Evolutionary conservation across 2,888 invertebrate genomes (phyloP), one percentile per base, ranked within the genome.

Genomic region (Chaetoderma sp.): DNA sequence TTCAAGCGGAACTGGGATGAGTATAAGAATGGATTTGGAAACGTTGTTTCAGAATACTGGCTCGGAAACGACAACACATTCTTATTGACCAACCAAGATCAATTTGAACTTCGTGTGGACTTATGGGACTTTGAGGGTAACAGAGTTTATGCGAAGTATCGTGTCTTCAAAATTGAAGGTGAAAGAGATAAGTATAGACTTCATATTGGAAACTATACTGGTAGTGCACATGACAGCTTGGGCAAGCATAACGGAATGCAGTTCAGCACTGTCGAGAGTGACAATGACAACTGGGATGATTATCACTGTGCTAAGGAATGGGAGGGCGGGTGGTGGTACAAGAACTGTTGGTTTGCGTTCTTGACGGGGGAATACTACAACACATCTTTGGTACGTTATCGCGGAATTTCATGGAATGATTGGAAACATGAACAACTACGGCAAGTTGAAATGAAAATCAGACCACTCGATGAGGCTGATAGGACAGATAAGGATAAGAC

Each of bases 251-350:
- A 95, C 86, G 90, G 91, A 56, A 94, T 95, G 93, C 91, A 93
- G 77, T 96, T 96, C 87, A 95, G 95, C 59, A 92, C 96, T 0
- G 91, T 93, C 59, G 96, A 96, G 84, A 91, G 91, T 49, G 96
- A 97, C 85, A 90, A 95, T 78, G 96, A 97, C 82, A 93, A 92
- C 74, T 94, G 94, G 63, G 67, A 70, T 4, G 81, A 81, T 23
- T 94, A 94, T 25, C 93, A 96, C 86, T 96, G 96, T 88, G 96
- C 96, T 54, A 92, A 91, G 68, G 95, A 95, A 88, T 96, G 96
- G 89, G 94, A 94, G 84, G 95, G 95, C 21, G 96, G 96, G 39
- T 96, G 96, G 96, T 96, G 96, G 96, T 96, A 93, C 88, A 94
- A 94, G 67, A 95, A 95, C 87, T 96, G 96, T 88, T 96, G 96